Percentiles rank a stretch among this genome's conserved stretches.
Evolutionary conservation across 2,888 invertebrate genomes (phyloP).

Genomic region (Mesopsocus fuscifrons): DNA sequence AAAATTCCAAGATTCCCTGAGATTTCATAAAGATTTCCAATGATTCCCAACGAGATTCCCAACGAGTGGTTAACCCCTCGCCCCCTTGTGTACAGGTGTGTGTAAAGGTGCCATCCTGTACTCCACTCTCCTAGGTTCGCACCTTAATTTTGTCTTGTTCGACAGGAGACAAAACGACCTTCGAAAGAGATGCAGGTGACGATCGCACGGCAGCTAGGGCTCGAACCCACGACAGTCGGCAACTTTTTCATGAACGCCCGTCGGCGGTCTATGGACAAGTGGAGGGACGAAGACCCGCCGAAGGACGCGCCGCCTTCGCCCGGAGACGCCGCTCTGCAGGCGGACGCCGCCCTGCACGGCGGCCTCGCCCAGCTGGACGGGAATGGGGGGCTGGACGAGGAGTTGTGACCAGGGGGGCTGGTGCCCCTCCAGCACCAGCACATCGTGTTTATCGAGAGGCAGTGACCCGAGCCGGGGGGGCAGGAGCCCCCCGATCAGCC

Average conservation of each 20-base stretch:
- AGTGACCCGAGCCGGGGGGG: background rate
- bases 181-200: constrained; percentile 99
- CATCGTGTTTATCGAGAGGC: constrained; percentile 8
- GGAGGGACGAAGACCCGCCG: constrained; percentile 83
- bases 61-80: too few relatives aligned
- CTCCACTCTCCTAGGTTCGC: too few relatives aligned
- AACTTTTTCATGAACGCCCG: constrained; percentile 99
- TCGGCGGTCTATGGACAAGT: constrained; percentile 92
- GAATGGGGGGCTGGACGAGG: background rate
- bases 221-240: constrained; percentile 94
- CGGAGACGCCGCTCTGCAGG: background rate
- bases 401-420: constrained; percentile 5
- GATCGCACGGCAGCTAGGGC: constrained; percentile 88
- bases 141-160: too few relatives aligned
- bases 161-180: constrained; percentile 95
- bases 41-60: too few relatives aligned
- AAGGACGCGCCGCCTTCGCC: constrained; percentile 25
- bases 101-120: too few relatives aligned
- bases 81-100: too few relatives aligned
- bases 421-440: constrained; percentile 3
- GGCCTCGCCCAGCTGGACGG: background rate
- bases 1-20: too few relatives aligned
- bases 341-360: background rate
- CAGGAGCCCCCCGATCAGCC: background rate
- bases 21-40: too few relatives aligned